Percentiles rank a stretch among this genome's conserved stretches.
Evolutionary conservation across 1,140 invertebrate species (phyloP).

Genomic region (Brachionus angularis): DNA sequence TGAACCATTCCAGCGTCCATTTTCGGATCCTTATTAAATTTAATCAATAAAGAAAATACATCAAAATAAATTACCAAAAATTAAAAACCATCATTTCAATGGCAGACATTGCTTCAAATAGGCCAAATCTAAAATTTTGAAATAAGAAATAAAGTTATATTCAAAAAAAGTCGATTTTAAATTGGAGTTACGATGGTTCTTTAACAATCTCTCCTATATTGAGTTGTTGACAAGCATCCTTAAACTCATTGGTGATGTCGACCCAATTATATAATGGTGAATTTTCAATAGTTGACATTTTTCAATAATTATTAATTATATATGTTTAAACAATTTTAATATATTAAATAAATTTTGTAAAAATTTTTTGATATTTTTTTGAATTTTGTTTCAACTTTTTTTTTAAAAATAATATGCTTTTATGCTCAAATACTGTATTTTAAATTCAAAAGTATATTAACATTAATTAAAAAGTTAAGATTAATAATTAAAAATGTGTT

Average conservation of each 20-base stretch:
- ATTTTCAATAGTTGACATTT: neutral
- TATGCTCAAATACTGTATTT: too few species aligned
- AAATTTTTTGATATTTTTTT: too few species aligned
- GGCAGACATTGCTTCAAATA: conserved; percentile 97
- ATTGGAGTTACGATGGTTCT: conserved; percentile 67
- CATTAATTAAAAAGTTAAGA: too few species aligned
- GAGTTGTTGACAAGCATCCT: conserved; percentile 68
- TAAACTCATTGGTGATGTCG: conserved; percentile 72
- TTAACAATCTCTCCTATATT: conserved; percentile 80
- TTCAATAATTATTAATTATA: too few species aligned
- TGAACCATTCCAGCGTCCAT: conserved; percentile 98
- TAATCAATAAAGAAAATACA: too few species aligned
- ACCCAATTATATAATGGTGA: conserved; percentile 63
- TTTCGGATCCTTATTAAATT: conserved; percentile 87
- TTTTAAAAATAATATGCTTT: too few species aligned
- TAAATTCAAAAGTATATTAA: too few species aligned
- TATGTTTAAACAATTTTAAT: too few species aligned
- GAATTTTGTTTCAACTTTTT: too few species aligned
- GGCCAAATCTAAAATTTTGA: conserved; percentile 67
- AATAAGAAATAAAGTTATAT: conserved; percentile 18
- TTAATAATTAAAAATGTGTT: too few species aligned
- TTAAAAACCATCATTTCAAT: conserved; percentile 85
- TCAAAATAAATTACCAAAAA: neutral
- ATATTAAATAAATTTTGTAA: too few species aligned
- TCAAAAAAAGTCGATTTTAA: neutral